A percentile compares a stretch with the other conserved stretches of the same genome.
Conservation (phyloP, 2,797 vertebrate species). For the Dermochelys coriacea region DNA sequence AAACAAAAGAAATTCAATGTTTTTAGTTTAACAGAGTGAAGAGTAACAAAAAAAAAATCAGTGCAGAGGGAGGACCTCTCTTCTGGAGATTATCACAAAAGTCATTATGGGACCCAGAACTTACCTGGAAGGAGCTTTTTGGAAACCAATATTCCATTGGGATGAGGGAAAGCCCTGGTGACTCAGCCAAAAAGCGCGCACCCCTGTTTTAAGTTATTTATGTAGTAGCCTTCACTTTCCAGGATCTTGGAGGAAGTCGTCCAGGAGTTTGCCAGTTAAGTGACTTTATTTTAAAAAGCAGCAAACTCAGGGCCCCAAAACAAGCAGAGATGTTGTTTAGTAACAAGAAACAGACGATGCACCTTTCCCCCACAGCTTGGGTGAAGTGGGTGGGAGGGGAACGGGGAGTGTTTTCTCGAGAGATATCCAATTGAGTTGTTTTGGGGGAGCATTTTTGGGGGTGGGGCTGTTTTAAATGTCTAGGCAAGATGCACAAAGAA, state of each 20-base stretch:
- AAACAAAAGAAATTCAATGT: conserved; percentile 84
- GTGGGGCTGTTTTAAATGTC: conserved; percentile 81
- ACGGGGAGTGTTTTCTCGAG: conserved; percentile 79
- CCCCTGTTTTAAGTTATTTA: conserved; percentile 85
- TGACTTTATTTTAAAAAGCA: conserved; percentile 81
- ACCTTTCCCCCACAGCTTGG: conserved; percentile 79
- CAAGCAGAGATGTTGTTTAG: conserved; percentile 87
- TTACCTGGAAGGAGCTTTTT: conserved; percentile 86
- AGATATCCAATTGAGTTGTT: conserved; percentile 82
- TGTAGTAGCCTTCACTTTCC: conserved; percentile 87
- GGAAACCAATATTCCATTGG: conserved; percentile 86
- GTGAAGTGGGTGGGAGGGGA: conserved; percentile 70
- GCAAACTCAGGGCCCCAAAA: conserved; percentile 88
- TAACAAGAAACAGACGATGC: conserved; percentile 99
- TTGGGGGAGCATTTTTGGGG: conserved; percentile 64
- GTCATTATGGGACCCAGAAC: conserved; percentile 80
- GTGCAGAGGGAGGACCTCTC: conserved; percentile 79
- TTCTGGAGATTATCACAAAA: conserved; percentile 77
- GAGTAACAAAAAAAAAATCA: conserved; percentile 69
- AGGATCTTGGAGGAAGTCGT: conserved; percentile 87
- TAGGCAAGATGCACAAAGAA: conserved; percentile 90
- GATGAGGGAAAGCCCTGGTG: conserved; percentile 87
- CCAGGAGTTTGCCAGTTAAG: conserved; percentile 84
- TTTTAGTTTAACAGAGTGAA: conserved; percentile 83
- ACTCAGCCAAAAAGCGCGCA: conserved; percentile 86